These are phyloP conservation scores for Drosophila mimica DNA, from an alignment of 2,888 invertebrate species.

Conservation along the genomic window DNA sequence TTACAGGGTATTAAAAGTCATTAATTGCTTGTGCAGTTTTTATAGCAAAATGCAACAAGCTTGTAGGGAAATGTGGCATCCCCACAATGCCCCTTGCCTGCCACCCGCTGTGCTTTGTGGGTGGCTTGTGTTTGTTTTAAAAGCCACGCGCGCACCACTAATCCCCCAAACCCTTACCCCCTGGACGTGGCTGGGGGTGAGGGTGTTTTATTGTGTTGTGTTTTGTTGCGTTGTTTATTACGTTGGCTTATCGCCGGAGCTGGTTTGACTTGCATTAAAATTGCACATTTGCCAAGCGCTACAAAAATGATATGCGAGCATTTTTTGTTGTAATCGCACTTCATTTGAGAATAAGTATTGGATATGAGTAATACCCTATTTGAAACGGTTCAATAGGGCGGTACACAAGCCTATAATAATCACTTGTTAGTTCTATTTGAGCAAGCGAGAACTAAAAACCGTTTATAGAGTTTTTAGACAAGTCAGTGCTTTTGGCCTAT, in stretches of 20 bases:
- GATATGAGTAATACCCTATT: constrained; percentile 1
- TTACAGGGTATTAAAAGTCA: constrained; percentile 5
- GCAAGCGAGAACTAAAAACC: neutral
- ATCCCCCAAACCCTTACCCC: neutral
- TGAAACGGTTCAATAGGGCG: neutral
- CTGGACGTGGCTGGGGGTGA: too few species aligned
- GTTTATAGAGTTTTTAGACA: neutral
- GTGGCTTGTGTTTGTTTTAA: constrained; percentile 66
- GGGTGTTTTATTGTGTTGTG: neutral
- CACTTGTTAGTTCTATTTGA: neutral
- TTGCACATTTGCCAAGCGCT: constrained; percentile 25
- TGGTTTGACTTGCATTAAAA: constrained; percentile 22
- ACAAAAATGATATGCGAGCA: constrained; percentile 11
- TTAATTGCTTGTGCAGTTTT: constrained; percentile 25
- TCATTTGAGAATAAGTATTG: constrained; percentile 21
- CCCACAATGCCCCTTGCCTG: neutral
- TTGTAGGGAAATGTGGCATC: too few species aligned
- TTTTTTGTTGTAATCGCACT: constrained; percentile 10
- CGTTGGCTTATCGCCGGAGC: constrained; percentile 39
- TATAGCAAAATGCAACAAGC: constrained; percentile 30
- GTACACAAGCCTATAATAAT: neutral
- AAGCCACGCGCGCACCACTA: constrained; percentile 62
- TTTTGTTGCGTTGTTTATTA: constrained; percentile 7
- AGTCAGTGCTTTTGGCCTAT: neutral
- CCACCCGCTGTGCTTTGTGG: constrained; percentile 37